Evolutionary conservation across 2,888 invertebrate genomes (phyloP).

Genomic region (Limnephilus marmoratus): DNA sequence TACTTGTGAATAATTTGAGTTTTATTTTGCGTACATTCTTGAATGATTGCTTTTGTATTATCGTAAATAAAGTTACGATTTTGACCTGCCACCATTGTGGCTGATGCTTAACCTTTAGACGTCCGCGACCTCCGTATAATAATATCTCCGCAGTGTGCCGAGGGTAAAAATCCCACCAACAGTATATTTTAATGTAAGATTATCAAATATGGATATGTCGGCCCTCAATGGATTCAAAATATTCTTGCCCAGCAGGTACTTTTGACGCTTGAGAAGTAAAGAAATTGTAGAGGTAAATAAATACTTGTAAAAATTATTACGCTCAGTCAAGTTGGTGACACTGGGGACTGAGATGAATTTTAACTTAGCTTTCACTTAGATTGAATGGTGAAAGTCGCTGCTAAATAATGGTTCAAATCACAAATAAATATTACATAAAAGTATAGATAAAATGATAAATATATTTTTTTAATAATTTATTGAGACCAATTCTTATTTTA

Average conservation of each 20-base stretch:
- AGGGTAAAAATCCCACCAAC: too few relatives aligned
- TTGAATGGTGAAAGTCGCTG: background rate
- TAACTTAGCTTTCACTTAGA: background rate
- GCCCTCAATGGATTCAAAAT: too few relatives aligned
- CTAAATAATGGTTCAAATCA: background rate
- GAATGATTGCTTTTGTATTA: background rate
- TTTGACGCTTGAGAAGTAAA: background rate
- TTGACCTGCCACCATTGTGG: background rate
- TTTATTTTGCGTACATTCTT: background rate
- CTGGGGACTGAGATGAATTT: background rate
- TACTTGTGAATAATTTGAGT: background rate
- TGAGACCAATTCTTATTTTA: background rate
- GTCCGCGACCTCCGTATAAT: too few relatives aligned
- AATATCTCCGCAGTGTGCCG: too few relatives aligned
- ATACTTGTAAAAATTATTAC: background rate
- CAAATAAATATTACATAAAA: background rate
- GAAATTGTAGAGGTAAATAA: background rate
- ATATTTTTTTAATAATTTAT: background rate
- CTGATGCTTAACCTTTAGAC: background rate
- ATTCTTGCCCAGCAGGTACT: too few relatives aligned
- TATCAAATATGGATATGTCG: too few relatives aligned
- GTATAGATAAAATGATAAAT: background rate
- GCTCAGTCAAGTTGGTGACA: background rate
- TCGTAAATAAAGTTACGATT: background rate
- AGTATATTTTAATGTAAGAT: too few relatives aligned